Percentiles rank a stretch among this genome's conserved stretches.
Conservation (phyloP, 2,888 invertebrate genomes). For the Drosophila aldrichi region DNA sequence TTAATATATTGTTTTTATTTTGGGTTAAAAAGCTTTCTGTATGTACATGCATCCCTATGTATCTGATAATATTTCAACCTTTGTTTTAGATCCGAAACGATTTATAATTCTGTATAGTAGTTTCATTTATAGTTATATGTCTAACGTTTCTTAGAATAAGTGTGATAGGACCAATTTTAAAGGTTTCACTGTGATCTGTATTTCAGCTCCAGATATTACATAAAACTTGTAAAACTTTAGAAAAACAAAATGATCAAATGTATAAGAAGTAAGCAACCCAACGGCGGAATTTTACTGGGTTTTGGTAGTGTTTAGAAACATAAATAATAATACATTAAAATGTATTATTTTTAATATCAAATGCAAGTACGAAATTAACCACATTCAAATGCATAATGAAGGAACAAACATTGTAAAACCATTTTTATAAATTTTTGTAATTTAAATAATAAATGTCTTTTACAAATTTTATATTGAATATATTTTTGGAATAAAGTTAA, state of each 20-base stretch:
- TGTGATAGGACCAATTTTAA: constrained; percentile 31
- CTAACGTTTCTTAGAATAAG: constrained; percentile 29
- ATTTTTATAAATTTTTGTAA: constrained; percentile 29
- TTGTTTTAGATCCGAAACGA: constrained; percentile 41
- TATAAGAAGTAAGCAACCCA: constrained; percentile 14
- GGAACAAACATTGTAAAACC: constrained; percentile 25
- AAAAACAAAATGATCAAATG: constrained; percentile 24
- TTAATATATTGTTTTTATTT: constrained; percentile 23
- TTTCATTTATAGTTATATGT: constrained; percentile 34
- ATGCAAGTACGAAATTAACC: constrained; percentile 14
- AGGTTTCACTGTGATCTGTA: constrained; percentile 42
- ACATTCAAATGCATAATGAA: constrained; percentile 9
- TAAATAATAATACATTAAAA: constrained; percentile 12
- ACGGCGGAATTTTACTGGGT: constrained; percentile 13
- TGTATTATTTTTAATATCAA: constrained; percentile 13
- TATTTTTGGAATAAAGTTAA: constrained; percentile 33
- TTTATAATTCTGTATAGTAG: constrained; percentile 31
- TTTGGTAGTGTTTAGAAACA: constrained; percentile 2
- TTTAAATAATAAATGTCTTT: constrained; percentile 26
- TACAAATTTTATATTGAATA: constrained; percentile 30
- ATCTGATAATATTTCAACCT: constrained; percentile 39
- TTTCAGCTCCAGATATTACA: constrained; percentile 25
- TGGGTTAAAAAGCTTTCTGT: constrained; percentile 70
- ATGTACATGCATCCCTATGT: constrained; percentile 41
- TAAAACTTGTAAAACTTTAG: constrained; percentile 8